Evolutionary conservation across 2,797 vertebrate species (phyloP).

Genomic region (Microctenopoma lineatum): DNA sequence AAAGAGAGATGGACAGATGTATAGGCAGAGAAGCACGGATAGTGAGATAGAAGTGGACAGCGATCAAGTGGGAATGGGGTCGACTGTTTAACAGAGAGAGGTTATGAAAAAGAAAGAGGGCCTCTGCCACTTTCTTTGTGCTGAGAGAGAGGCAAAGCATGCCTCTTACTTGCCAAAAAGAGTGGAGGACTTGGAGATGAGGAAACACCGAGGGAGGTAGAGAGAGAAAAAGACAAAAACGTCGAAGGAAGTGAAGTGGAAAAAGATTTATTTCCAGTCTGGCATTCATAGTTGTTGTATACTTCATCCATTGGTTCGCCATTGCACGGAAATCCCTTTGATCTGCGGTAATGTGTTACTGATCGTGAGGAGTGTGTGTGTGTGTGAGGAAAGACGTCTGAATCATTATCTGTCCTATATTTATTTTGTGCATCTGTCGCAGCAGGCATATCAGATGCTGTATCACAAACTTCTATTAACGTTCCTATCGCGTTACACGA

Average conservation of each 20-base stretch:
- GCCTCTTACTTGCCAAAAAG: slow-evolving; percentile 42
- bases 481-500: slow-evolving; percentile 45
- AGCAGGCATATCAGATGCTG: slow-evolving; percentile 51
- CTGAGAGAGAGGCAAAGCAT: slow-evolving; percentile 59
- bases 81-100: slow-evolving; percentile 59
- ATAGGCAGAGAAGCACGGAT: slow-evolving; percentile 69
- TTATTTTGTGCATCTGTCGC: slow-evolving; percentile 62
- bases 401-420: slow-evolving; percentile 50
- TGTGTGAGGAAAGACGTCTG: slow-evolving; percentile 16
- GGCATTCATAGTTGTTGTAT: slow-evolving; percentile 62
- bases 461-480: slow-evolving; percentile 67
- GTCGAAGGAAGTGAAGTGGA: slow-evolving; percentile 66
- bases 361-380: slow-evolving; percentile 34
- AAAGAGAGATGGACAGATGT: slow-evolving; percentile 70
- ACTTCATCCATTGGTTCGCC: slow-evolving; percentile 68
- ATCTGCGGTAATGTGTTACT: slow-evolving; percentile 59
- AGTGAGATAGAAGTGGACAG: slow-evolving; percentile 61
- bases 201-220: slow-evolving; percentile 50
- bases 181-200: slow-evolving; percentile 55
- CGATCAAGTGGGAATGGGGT: slow-evolving; percentile 69
- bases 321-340: slow-evolving; percentile 63
- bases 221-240: slow-evolving; percentile 50
- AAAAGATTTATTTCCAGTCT: slow-evolving; percentile 78
- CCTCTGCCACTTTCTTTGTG: slow-evolving; percentile 80
- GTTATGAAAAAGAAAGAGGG: slow-evolving; percentile 76